A percentile compares a stretch with the other conserved stretches of the same genome.
phyloP scores from a whole-genome alignment of 2,113 vertebrate species.

The Argyrosomus japonicus region DNA sequence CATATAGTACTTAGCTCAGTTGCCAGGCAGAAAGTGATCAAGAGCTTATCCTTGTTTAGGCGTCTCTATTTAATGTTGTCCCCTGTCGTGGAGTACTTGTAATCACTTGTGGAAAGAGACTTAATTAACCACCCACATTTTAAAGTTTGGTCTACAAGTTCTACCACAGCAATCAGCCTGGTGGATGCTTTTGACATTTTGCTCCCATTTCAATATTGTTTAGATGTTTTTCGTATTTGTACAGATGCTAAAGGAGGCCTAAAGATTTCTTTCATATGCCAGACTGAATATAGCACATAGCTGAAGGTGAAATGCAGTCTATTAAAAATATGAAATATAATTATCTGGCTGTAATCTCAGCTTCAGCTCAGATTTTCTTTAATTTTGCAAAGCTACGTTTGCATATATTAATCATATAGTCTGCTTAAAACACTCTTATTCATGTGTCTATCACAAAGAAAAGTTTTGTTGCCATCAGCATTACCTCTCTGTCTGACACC shows the following conservation, averaged over 20 bases:
- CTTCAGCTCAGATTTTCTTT: background rate
- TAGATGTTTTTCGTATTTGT: no score
- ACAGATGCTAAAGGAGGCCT: background rate
- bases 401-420: background rate
- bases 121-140: background rate
- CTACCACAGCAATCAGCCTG: background rate
- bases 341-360: background rate
- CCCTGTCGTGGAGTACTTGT: background rate
- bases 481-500: background rate
- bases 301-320: background rate
- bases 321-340: background rate
- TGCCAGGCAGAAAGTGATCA: conserved; percentile 40
- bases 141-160: background rate
- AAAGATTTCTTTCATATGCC: background rate
- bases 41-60: conserved; percentile 53
- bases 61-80: conserved; percentile 18
- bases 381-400: background rate
- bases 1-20: conserved; percentile 33
- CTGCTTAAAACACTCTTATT: background rate
- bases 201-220: no score
- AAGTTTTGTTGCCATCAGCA: background rate
- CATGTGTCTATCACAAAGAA: background rate
- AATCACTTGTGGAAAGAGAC: conserved; percentile 6
- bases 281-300: background rate
- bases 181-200: no score